A percentile compares a stretch with the other conserved stretches of the same genome.
Conservation (phyloP, 2,797 vertebrate genomes). For the Gobionotothen gibberifrons region DNA sequence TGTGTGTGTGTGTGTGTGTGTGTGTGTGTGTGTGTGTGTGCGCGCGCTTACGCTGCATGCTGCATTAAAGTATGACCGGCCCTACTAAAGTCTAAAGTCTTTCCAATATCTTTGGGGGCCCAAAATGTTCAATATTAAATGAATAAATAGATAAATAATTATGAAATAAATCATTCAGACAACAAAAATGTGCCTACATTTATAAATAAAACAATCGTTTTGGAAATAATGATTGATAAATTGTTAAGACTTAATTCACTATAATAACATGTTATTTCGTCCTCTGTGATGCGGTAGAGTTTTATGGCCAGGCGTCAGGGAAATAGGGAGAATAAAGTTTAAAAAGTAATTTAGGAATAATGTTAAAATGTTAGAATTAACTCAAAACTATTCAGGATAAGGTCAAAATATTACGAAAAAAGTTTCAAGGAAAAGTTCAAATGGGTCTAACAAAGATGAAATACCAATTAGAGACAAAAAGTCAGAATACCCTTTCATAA, state of each 20-base stretch:
- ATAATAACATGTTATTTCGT: neutral
- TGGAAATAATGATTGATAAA: neutral
- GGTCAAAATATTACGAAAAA: too few relatives aligned
- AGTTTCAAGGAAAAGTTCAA: too few relatives aligned
- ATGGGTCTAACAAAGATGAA: too few relatives aligned
- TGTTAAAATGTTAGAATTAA: too few relatives aligned
- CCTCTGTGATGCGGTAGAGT: neutral
- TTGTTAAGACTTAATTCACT: neutral
- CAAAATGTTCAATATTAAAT: conserved; percentile 36
- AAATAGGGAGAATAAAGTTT: too few relatives aligned
- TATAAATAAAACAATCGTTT: conserved; percentile 3
- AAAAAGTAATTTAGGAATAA: too few relatives aligned
- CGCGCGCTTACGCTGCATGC: conserved; percentile 45
- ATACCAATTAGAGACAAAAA: too few relatives aligned
- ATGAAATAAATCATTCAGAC: neutral
- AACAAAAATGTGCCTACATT: conserved; percentile 3
- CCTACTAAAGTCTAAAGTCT: conserved; percentile 18
- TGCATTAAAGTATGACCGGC: conserved; percentile 33
- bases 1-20: too few relatives aligned
- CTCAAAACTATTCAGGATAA: too few relatives aligned
- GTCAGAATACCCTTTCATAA: too few relatives aligned
- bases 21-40: conserved; percentile 16
- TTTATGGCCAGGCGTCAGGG: neutral
- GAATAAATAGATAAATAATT: conserved; percentile 6
- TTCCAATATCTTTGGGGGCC: conserved; percentile 2